A percentile compares a stretch with the other conserved stretches of the same genome.
These are phyloP conservation scores for Zaprionus africanus DNA, from an alignment of 1,140 invertebrate genomes.

Conservation along the genomic window DNA sequence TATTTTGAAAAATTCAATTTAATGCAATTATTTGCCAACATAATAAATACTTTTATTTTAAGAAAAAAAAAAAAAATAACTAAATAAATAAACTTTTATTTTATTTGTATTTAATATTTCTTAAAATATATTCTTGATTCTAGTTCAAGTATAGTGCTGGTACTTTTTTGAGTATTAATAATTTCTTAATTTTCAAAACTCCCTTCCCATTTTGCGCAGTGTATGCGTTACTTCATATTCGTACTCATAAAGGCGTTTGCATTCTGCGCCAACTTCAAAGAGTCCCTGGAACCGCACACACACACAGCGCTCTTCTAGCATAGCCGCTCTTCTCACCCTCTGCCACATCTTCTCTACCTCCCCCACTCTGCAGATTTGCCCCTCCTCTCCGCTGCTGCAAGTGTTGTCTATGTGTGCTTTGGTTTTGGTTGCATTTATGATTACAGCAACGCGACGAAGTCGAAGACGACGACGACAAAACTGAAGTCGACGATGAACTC, in stretches of 20 bases:
- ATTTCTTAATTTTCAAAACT: background rate
- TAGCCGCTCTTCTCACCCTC: background rate
- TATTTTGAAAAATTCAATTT: no score
- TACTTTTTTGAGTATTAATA: background rate
- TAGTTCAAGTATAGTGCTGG: no score
- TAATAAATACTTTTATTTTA: no score
- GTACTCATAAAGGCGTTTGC: conserved; percentile 43
- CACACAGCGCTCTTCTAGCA: conserved; percentile 11
- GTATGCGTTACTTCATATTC: conserved; percentile 11
- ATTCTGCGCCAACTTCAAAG: conserved; percentile 77
- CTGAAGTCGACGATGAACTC: conserved; percentile 11
- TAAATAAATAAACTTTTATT: no score
- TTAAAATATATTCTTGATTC: no score
- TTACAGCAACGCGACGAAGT: conserved; percentile 67
- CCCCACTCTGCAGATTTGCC: background rate
- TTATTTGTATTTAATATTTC: no score
- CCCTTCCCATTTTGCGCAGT: background rate
- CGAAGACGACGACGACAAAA: conserved; percentile 5
- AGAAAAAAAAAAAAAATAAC: no score
- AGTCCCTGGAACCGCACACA: conserved; percentile 61
- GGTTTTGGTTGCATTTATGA: conserved; percentile 81
- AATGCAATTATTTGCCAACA: no score
- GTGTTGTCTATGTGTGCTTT: conserved; percentile 68
- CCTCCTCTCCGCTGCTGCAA: background rate
- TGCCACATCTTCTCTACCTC: background rate